These are phyloP conservation scores for Villa cingulata DNA, from an alignment of 2,888 invertebrate genomes.

Conservation along the genomic window DNA sequence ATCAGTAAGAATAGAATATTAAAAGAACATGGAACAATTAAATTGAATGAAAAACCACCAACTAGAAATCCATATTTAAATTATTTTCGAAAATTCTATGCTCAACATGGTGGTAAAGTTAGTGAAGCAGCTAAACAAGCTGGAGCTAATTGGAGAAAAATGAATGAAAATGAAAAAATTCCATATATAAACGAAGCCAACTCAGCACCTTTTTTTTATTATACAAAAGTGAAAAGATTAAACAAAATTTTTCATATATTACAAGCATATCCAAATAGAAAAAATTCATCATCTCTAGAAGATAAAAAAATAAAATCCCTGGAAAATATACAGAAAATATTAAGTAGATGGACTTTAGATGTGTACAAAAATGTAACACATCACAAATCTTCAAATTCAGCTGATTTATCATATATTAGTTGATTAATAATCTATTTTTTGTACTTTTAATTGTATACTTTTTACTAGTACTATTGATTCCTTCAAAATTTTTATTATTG, in stretches of 20 bases:
- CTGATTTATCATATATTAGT: too few species aligned
- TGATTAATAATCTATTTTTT: too few species aligned
- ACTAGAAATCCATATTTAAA: constrained; percentile 10
- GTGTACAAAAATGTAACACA: constrained; percentile 1
- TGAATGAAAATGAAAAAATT: constrained; percentile 2
- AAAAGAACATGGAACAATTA: too few species aligned
- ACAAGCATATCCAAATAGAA: not conserved
- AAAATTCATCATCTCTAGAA: not conserved
- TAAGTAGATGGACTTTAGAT: constrained; percentile 4
- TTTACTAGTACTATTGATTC: too few species aligned
- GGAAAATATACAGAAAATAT: not conserved
- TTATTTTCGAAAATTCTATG: constrained; percentile 10
- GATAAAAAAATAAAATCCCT: not conserved
- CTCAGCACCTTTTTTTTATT: not conserved
- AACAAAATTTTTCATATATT: constrained; percentile 4
- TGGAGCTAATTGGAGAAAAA: constrained; percentile 10
- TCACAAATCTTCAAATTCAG: too few species aligned
- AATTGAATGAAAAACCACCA: too few species aligned
- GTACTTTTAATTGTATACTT: too few species aligned
- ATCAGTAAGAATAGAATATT: too few species aligned
- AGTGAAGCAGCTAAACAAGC: constrained; percentile 8
- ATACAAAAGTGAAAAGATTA: constrained; percentile 5
- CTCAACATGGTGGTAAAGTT: constrained; percentile 5
- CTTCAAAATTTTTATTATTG: too few species aligned
- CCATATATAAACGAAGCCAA: not conserved